Evolutionary conservation across 2,888 invertebrate species (phyloP), one percentile per base, ranked within the genome.

Genomic region (Euphydryas editha): DNA sequence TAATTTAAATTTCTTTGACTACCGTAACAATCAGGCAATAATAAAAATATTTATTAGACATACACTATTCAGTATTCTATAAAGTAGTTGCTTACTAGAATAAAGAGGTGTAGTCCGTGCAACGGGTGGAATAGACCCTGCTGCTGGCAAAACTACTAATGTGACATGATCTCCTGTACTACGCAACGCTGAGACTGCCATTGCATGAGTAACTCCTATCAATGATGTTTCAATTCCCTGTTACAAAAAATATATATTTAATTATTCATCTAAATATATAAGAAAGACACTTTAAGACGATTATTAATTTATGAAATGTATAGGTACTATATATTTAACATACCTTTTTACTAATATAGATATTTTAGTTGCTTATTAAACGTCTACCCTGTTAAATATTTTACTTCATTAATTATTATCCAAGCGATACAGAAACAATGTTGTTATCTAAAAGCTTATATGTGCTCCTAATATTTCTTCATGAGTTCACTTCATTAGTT

Each of bases 131-230:
- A 91, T 83, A 1, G 89, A 86, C 1, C 89, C 89, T 1, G 92
- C 88, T 1, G 92, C 91, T 0, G 93, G 88, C 5, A 93, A 68
- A 13, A 93, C 92, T 0, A 93, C 84, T 24, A 93, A 77, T 1
- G 93, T 92, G 10, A 93, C 90, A 66, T 91, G 88, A 57, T 93
- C 93, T 13, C 93, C 92, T 1, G 93, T 92, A 63, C 86, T 92
- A 59, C 93, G 80, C 64, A 93, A 76, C 15, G 93, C 89, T 18
- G 89, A 76, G 2, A 93, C 93, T 0, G 93, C 93, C 76, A 91
- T 85, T 1, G 92, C 93, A 65, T 93, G 93, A 3, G 92, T 93
- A 18, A 90, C 92, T 36, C 92, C 93, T 42, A 92, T 85, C 71
- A 93, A 74, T 58, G 90, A 90, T 30, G 90, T 92, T 81, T 93